A percentile compares a stretch with the other conserved stretches of the same genome.
These are phyloP conservation scores for Hermatobates lingyangjiaoensis DNA, from an alignment of 1,140 invertebrate genomes.

Conservation along the genomic window DNA sequence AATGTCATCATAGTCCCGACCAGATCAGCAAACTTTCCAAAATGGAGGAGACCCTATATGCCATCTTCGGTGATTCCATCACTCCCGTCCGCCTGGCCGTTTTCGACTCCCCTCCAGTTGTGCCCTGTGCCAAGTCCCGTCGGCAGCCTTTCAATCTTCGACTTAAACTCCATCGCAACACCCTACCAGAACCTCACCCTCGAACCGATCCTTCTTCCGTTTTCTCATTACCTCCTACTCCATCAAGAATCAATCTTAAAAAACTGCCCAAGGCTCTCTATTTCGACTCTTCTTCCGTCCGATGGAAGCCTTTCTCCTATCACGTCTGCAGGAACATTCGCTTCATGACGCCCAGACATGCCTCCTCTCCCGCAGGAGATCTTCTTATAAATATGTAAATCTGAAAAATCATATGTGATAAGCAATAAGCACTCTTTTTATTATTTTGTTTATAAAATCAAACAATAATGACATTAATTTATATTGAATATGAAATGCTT, in stretches of 20 bases:
- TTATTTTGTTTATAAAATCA: no score
- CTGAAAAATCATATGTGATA: no score
- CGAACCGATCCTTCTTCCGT: not conserved
- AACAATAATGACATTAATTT: no score
- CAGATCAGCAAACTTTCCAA: slow-evolving; percentile 7
- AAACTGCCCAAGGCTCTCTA: not conserved
- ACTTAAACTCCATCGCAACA: not conserved
- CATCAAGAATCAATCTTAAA: not conserved
- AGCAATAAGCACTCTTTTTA: no score
- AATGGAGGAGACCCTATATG: slow-evolving; percentile 13
- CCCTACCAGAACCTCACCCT: not conserved
- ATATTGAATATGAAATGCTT: no score
- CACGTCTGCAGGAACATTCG: slow-evolving; percentile 1
- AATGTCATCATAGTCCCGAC: slow-evolving; percentile 1
- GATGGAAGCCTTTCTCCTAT: not conserved
- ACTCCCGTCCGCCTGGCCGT: slow-evolving; percentile 8
- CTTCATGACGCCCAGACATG: not conserved
- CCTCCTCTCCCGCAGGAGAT: slow-evolving; percentile 2
- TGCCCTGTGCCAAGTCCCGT: not conserved
- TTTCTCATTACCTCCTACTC: not conserved
- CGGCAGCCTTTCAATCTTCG: not conserved
- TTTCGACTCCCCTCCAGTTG: not conserved
- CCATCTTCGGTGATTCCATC: slow-evolving; percentile 12
- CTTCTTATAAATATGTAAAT: slow-evolving; percentile 1
- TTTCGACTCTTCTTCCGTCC: not conserved